Percentiles rank a stretch among this genome's conserved stretches.
These are phyloP conservation scores for Cryptus armator DNA, from an alignment of 2,888 invertebrate genomes.

Conservation along the genomic window DNA sequence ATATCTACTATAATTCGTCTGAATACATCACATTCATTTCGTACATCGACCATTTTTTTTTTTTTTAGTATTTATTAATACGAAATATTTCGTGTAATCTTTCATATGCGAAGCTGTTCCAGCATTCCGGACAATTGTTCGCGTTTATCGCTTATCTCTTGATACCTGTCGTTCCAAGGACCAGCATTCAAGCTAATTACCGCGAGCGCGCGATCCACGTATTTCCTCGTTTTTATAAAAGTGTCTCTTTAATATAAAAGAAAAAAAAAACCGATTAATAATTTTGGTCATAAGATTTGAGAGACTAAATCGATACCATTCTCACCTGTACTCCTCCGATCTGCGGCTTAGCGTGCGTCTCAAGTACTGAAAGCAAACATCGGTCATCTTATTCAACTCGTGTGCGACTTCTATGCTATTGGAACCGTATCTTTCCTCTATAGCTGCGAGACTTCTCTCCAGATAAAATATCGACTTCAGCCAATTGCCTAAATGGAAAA, in stretches of 20 bases:
- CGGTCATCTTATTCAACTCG: conserved; percentile 89
- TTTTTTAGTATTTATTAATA: conserved; percentile 11
- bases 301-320: background rate
- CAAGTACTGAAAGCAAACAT: conserved; percentile 87
- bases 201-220: conserved; percentile 86
- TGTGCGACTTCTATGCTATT: conserved; percentile 89
- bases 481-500: conserved; percentile 80
- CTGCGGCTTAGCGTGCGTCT: conserved; percentile 71
- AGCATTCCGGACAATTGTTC: conserved; percentile 83
- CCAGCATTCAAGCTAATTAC: conserved; percentile 87
- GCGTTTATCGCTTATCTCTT: conserved; percentile 85
- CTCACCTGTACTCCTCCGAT: conserved; percentile 76
- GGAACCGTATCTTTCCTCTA: conserved; percentile 88
- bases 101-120: conserved; percentile 71
- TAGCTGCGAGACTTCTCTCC: conserved; percentile 87
- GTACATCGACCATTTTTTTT: conserved; percentile 2
- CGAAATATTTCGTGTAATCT: background rate
- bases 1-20: conserved; percentile 69
- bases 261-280: background rate
- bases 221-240: conserved; percentile 86
- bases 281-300: background rate
- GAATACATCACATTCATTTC: background rate
- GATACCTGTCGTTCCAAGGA: conserved; percentile 86
- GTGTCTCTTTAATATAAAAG: conserved; percentile 84
- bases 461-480: conserved; percentile 84